Evolutionary conservation across 2,888 invertebrate species (phyloP).

Genomic region (Pomacea canaliculata): DNA sequence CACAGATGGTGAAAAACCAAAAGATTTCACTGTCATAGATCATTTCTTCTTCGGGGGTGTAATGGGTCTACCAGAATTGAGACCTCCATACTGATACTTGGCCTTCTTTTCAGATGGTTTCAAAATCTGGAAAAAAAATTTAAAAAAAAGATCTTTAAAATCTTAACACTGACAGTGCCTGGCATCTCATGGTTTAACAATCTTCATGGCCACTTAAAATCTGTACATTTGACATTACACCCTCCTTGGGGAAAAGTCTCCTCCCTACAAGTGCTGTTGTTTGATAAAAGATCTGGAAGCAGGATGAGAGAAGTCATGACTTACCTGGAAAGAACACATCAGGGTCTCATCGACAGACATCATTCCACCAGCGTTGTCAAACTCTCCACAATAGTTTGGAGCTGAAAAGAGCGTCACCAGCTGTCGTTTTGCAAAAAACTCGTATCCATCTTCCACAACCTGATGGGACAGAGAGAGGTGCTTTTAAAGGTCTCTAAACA

Average conservation of each 20-base stretch:
- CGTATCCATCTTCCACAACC: slow-evolving; percentile 99
- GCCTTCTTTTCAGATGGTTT: slow-evolving; percentile 74
- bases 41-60: slow-evolving; percentile 62
- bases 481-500: background rate
- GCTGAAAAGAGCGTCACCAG: slow-evolving; percentile 97
- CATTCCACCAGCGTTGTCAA: slow-evolving; percentile 96
- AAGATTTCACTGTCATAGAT: background rate
- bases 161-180: too few species aligned
- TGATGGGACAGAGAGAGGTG: slow-evolving; percentile 36
- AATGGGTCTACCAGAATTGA: slow-evolving; percentile 70
- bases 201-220: too few species aligned
- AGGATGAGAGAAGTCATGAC: slow-evolving; percentile 3
- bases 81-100: slow-evolving; percentile 73
- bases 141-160: too few species aligned
- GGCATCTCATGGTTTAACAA: too few species aligned
- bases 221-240: too few species aligned
- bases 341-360: slow-evolving; percentile 99
- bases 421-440: slow-evolving; percentile 98
- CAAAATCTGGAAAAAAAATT: slow-evolving; percentile 68
- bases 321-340: slow-evolving; percentile 99
- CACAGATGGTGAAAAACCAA: background rate
- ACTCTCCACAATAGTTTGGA: slow-evolving; percentile 90
- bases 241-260: too few species aligned
- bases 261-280: too few species aligned
- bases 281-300: too few species aligned